Percentiles rank a stretch among this genome's conserved stretches.
Conservation (phyloP, 2,888 invertebrate genomes). For the Apocheima hispidaria region DNA sequence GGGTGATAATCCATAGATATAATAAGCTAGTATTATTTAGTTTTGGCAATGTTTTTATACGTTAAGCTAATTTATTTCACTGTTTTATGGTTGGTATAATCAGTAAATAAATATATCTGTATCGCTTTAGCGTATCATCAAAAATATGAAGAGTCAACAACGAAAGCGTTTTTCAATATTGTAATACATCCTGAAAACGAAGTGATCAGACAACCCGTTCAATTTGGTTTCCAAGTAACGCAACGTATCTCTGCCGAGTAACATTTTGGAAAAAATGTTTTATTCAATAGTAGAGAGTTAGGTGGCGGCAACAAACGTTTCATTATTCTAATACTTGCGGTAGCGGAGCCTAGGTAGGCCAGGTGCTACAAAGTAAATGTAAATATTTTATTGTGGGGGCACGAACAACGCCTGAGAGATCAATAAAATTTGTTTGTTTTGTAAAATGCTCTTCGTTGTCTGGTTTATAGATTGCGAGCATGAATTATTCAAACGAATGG, state of each 20-base stretch:
- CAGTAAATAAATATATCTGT: no score
- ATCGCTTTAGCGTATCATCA: neutral
- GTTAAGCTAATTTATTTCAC: no score
- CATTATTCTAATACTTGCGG: slow-evolving; percentile 80
- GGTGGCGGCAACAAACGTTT: slow-evolving; percentile 70
- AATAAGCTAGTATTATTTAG: no score
- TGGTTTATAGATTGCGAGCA: slow-evolving; percentile 83
- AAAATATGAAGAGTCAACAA: no score
- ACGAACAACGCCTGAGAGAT: slow-evolving; percentile 84
- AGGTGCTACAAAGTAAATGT: slow-evolving; percentile 83
- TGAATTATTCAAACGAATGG: slow-evolving; percentile 83
- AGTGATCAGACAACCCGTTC: slow-evolving; percentile 26
- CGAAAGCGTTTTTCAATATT: neutral
- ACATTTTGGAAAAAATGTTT: slow-evolving; percentile 57
- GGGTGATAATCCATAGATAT: no score
- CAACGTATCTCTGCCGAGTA: slow-evolving; percentile 37
- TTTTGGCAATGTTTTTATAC: no score
- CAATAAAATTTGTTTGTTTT: slow-evolving; percentile 86
- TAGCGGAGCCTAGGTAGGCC: slow-evolving; percentile 69
- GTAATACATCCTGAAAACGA: slow-evolving; percentile 4
- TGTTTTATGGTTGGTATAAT: no score
- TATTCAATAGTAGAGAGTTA: slow-evolving; percentile 68
- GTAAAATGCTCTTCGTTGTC: slow-evolving; percentile 82
- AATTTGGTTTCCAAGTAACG: slow-evolving; percentile 34
- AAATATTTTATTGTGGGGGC: slow-evolving; percentile 84